Evolutionary conservation across 2,113 vertebrate species (phyloP).

Genomic region (Urocitellus parryii): DNA sequence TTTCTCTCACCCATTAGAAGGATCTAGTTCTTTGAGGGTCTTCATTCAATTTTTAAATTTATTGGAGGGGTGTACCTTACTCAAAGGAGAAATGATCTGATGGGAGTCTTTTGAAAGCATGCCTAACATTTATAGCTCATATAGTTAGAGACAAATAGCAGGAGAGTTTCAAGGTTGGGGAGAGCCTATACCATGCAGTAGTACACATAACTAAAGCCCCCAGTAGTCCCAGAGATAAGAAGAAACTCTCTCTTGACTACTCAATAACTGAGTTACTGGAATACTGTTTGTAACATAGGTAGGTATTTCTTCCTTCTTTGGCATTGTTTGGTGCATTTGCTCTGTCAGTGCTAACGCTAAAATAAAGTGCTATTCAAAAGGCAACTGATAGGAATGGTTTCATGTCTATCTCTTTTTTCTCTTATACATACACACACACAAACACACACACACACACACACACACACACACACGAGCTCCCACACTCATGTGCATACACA

Average conservation of each 20-base stretch:
- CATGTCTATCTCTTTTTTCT: neutral
- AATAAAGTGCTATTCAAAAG: slow-evolving; percentile 46
- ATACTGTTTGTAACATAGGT: slow-evolving; percentile 26
- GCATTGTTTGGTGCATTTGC: neutral
- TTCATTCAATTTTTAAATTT: neutral
- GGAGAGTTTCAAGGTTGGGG: neutral
- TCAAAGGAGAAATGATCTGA: slow-evolving; percentile 30
- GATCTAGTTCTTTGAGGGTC: neutral
- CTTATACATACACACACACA: neutral
- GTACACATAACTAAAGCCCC: neutral
- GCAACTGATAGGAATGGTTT: neutral
- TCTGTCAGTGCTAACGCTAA: neutral
- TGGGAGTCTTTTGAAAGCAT: neutral
- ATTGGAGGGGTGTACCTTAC: neutral
- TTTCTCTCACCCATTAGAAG: slow-evolving; percentile 28
- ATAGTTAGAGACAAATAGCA: neutral
- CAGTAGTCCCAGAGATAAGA: neutral
- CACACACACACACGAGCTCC: neutral
- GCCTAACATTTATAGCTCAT: neutral
- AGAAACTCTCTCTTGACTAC: slow-evolving; percentile 13
- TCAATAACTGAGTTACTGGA: neutral
- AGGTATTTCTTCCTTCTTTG: slow-evolving; percentile 18
- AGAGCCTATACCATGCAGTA: neutral
- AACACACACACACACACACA: neutral
- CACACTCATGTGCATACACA: neutral